Percentiles rank a stretch among this genome's conserved stretches.
These are phyloP conservation scores for Helicoverpa zea DNA, from an alignment of 1,140 invertebrate species.

Conservation along the genomic window DNA sequence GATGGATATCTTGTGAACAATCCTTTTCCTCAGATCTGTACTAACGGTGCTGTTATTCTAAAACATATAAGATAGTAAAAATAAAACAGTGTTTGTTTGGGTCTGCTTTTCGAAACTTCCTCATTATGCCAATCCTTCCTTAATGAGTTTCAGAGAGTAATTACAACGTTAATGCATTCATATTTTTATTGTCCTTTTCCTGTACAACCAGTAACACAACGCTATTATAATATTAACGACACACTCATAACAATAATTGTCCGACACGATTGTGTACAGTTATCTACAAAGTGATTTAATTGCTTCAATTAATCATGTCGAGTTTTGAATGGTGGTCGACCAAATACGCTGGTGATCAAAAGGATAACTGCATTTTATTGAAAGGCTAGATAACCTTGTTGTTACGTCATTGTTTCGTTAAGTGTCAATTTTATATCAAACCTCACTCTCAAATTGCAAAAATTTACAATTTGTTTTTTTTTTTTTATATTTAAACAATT, in stretches of 20 bases:
- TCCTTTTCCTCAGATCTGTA: no score
- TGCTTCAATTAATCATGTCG: constrained; percentile 20
- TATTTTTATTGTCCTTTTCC: not conserved
- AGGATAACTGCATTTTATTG: not conserved
- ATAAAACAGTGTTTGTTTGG: not conserved
- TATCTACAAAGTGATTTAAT: constrained; percentile 32
- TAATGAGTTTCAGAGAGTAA: not conserved
- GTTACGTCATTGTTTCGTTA: no score
- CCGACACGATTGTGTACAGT: not conserved
- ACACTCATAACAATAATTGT: constrained; percentile 5
- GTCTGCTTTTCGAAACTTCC: not conserved
- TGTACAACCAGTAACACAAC: not conserved
- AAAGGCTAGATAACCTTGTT: no score
- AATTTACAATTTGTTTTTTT: no score
- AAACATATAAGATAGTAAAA: no score
- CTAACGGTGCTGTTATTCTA: no score
- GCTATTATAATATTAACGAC: not conserved
- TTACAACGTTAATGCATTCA: not conserved
- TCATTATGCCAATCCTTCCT: not conserved
- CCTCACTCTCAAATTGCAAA: no score
- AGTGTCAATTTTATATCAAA: no score
- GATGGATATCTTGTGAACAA: no score
- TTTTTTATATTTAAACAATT: no score
- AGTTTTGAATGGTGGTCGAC: not conserved
- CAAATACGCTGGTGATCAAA: not conserved